These are phyloP conservation scores for Stenchaetothrips biformis DNA, from an alignment of 2,888 invertebrate genomes.

Conservation along the genomic window DNA sequence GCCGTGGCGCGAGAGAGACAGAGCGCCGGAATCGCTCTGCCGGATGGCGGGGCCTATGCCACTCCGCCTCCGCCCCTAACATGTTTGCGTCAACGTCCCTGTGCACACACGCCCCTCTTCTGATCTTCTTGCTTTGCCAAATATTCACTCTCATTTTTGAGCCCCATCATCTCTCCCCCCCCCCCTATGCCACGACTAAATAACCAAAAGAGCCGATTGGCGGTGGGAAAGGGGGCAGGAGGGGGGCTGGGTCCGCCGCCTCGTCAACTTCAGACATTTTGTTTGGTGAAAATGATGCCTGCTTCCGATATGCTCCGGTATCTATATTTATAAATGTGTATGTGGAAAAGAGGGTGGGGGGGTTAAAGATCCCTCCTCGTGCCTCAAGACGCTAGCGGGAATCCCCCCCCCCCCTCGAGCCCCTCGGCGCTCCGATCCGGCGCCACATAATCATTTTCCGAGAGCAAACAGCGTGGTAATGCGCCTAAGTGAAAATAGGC, in stretches of 20 bases:
- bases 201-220: too few species aligned
- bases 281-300: too few species aligned
- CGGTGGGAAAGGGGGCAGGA: too few species aligned
- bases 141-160: background rate
- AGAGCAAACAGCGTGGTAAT: background rate
- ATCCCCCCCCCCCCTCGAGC: background rate
- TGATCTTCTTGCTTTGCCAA: background rate
- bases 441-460: background rate
- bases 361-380: too few species aligned
- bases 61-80: background rate
- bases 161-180: background rate
- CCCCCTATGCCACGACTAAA: background rate
- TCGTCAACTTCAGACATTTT: too few species aligned
- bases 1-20: background rate
- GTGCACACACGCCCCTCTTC: background rate
- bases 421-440: background rate
- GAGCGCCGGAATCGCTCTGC: background rate
- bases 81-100: too few species aligned
- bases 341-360: too few species aligned
- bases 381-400: too few species aligned
- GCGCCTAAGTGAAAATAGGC: background rate
- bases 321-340: too few species aligned
- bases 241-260: background rate
- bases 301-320: too few species aligned
- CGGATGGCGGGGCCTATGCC: background rate